Evolutionary conservation across 2,888 invertebrate genomes (phyloP), one percentile per base, ranked within the genome.

Genomic region (Hipparchia sbordonii): DNA sequence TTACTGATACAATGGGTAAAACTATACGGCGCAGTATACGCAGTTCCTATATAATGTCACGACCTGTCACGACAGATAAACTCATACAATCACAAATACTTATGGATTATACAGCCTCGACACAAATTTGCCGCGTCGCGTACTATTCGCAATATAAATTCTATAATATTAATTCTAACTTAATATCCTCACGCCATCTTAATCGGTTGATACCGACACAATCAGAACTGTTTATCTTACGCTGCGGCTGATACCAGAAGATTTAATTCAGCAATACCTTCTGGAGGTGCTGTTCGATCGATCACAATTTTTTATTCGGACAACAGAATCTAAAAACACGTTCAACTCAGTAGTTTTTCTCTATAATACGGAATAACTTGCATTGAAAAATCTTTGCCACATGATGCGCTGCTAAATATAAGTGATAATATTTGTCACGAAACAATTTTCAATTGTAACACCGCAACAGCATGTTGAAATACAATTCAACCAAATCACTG

Each of bases 111-210:
- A 80, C 86, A 91, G 82, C 93, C 92, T 92, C 92, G 93, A 93
- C 93, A 93, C 90, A 79, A 89, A 91, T 92, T 87, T 85, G 80
- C 82, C 78, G 81, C 83, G 84, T 86, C 86, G 88, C 92, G 88
- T 89, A 91, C 88, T 90, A 88, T 89, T 85, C 84, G 79, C 77
- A 78, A 81, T 81, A 80, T 81, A 79, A 80, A 81, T 75, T 76
- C 79, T 78, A 77, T 79, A 81, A 77, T 79, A 81, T 79, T 77
- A 79, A 79, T 79, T 76, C 76, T 73, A 77, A 72, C 73, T 73
- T 73, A 74, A 77, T 75, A 77, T 77, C 77, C 72, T 77, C 75
- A 73, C 71, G 77, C 68, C 52, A 73, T 74, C 66, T 54, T 60
- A 67, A 72, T 67, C 54, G 51, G 57, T 23, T 23, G 23, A 23